Base-by-base conservation (phyloP, 2,888 invertebrate species). In the Heteropelma amictum region DNA sequence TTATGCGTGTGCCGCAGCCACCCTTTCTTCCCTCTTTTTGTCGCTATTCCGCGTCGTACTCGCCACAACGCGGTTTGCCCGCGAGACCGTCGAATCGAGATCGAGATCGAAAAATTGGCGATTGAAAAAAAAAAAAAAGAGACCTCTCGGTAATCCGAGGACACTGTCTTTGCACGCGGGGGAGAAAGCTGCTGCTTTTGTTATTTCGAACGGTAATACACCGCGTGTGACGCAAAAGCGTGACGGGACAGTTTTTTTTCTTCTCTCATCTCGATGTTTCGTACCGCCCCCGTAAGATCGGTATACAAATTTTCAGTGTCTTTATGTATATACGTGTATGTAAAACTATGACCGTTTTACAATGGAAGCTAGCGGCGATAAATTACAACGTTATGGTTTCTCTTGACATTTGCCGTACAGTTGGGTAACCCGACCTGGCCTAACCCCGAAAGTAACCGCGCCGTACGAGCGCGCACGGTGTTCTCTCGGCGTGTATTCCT, bases 331-430 rank as follows among this genome's bases (percentile, higher is more conserved):
- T 21, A 19, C 6, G 19, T 14, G 33, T 17, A 68, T 14, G 17
- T 38, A n/a, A n/a, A n/a, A n/a, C n/a, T n/a, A 28, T 49, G 56
- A 38, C 30, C 35, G 51, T 76, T 77, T n/a, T 78, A 87, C 87
- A 86, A 88, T 87, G 79, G 72, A 83, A 65, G 51, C 82, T 82
- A 81, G 80, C 79, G 72, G 82, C 86, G 84, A 88, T 87, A 88
- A 88, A 88, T 88, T 88, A 88, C 84, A 87, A 88, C 85, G 85
- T 88, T 88, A 88, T 86, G 85, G 85, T 86, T 86, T 85, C 86
- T 86, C 85, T 79, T 82, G 87, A 85, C 85, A 82, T 86, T 86
- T 85, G 58, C 84, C 85, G 81, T 84, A 80, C 84, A 83, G 85
- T 83, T 83, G 83, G 84, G 82, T 86, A 86, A 87, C 87, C 85